Base-by-base conservation (phyloP, 2,113 vertebrate species). In the Ciconia maguari region DNA sequence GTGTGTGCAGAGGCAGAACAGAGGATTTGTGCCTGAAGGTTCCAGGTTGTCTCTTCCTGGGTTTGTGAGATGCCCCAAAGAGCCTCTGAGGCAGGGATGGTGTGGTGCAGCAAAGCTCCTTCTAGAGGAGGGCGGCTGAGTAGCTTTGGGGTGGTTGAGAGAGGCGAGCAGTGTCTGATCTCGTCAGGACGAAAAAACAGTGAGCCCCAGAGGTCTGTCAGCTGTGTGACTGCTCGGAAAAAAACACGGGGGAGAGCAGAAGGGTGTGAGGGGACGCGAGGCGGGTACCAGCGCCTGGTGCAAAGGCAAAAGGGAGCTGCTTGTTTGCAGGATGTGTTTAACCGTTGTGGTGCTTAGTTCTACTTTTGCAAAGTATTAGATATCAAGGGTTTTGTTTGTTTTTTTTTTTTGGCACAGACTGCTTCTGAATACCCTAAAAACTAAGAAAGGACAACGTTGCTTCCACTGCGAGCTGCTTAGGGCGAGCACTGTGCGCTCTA, bases 251-350 rank as follows among this genome's bases (percentile, higher is more conserved):
- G 17, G n/a, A 42, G 52, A 52, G 65, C 25, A 36, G 52, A 26
- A 42, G 12, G 13, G 1, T 12, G 9, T 4, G 30, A 38, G 52
- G 29, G 38, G 29, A 3, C 0, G 6, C 0, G 11, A 21, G 32
- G 44, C 1, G 4, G 16, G n/a, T 11, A 3, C 61, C 61, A 52
- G 64, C 19, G 44, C 32, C n/a, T 0, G 2, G 17, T 34, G 64
- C 25, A 15, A 4, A n/a, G 71, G 62, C 22, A 15, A 4, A 29
- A 3, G 0, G 0, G 38, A n/a, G 42, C n/a, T 10, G 10, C 11
- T 11, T 13, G 0, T 5, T 5, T 17, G 12, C 30, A 46, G 64
- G 12, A 10, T 2, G 5, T 7, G 26, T 20, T 20, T 10, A 42
- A 3, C 6, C 3, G 1, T 4, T 4, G 57, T 9, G 64, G 41